These are phyloP conservation scores for Manacus vitellinus DNA, from an alignment of 2,113 vertebrate genomes.

Conservation along the genomic window DNA sequence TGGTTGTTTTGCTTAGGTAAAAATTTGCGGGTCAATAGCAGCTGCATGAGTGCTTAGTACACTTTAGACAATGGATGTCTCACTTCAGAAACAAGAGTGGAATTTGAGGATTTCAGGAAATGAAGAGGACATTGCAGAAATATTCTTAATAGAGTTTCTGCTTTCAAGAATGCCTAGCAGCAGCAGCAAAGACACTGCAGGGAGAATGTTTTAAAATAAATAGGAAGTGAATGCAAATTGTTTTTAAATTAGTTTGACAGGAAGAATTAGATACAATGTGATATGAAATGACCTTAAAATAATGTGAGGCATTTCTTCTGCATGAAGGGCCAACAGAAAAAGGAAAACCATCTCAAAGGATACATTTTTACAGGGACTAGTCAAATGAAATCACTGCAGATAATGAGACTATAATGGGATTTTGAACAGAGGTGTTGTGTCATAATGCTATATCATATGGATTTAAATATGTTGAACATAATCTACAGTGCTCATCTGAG, in stretches of 20 bases:
- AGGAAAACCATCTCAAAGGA: not conserved
- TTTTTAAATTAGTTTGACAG: not conserved
- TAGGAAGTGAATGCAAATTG: not conserved
- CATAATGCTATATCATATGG: not conserved
- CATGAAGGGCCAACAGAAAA: not conserved
- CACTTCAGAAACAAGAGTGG: not conserved
- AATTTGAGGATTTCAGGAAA: not conserved
- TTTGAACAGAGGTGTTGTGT: conserved; percentile 8
- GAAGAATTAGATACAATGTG: not conserved
- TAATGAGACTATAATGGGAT: conserved; percentile 29
- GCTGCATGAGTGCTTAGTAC: not conserved
- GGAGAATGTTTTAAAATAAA: not conserved
- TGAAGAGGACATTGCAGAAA: not conserved
- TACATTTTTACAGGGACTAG: not conserved
- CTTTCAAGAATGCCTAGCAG: not conserved
- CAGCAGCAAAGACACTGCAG: not conserved
- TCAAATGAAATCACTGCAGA: conserved; percentile 21
- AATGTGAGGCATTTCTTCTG: not conserved
- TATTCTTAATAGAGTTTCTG: not conserved
- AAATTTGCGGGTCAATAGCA: not conserved
- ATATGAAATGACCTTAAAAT: not conserved
- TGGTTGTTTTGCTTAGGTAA: not conserved
- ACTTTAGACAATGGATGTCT: not conserved
- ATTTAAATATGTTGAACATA: conserved; percentile 13
- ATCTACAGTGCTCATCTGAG: not conserved